These are phyloP conservation scores for Chironomus tepperi DNA, from an alignment of 1,140 invertebrate genomes.

Conservation along the genomic window DNA sequence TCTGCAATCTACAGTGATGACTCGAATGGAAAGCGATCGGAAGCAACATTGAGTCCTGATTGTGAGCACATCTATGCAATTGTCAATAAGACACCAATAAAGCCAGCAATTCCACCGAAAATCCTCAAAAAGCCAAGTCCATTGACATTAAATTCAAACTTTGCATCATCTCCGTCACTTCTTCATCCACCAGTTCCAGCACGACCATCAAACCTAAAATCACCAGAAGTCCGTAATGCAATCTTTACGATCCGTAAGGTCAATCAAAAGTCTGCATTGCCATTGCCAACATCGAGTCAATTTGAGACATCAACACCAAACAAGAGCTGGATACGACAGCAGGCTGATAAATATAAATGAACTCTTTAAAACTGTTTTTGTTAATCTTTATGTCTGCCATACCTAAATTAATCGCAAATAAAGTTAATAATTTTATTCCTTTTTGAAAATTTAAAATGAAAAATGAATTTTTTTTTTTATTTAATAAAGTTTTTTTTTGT, in stretches of 20 bases:
- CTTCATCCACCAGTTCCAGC: background rate
- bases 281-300: background rate
- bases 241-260: background rate
- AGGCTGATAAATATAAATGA: slow-evolving; percentile 2
- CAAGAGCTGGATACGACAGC: background rate
- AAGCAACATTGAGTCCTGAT: slow-evolving; percentile 27
- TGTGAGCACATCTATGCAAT: slow-evolving; percentile 25
- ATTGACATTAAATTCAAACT: background rate
- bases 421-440: no score
- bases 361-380: background rate
- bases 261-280: background rate
- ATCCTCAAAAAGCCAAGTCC: background rate
- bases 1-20: slow-evolving; percentile 76
- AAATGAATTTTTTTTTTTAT: no score
- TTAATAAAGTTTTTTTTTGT: no score
- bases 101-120: slow-evolving; percentile 32
- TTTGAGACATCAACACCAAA: background rate
- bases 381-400: background rate
- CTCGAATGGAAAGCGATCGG: slow-evolving; percentile 42
- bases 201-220: background rate
- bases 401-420: background rate
- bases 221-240: background rate
- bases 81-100: slow-evolving; percentile 29
- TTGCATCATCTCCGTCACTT: background rate
- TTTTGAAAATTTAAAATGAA: no score